Evolutionary conservation across 2,888 invertebrate genomes (phyloP).

Genomic region (Anodontia alba): DNA sequence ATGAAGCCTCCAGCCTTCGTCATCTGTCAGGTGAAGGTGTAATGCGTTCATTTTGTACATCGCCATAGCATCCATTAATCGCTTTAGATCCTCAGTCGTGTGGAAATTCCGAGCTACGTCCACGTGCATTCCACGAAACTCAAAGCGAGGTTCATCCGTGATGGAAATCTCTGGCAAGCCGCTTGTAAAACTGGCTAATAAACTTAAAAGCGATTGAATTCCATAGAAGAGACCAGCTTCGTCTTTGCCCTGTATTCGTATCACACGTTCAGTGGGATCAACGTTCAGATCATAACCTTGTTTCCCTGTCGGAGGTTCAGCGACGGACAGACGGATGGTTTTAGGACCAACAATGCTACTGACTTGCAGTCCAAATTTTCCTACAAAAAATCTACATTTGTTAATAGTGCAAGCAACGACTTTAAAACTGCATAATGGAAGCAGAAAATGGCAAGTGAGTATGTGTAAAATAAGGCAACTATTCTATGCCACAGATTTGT

Average conservation of each 20-base stretch:
- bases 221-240: conserved; percentile 64
- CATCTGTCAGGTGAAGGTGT: conserved; percentile 83
- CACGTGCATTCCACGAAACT: conserved; percentile 73
- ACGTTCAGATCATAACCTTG: conserved; percentile 59
- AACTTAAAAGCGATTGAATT: conserved; percentile 60
- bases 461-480: too few species aligned
- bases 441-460: too few species aligned
- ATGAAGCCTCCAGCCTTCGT: conserved; percentile 83
- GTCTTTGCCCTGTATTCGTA: conserved; percentile 54
- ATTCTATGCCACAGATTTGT: too few species aligned
- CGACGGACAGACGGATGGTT: background rate
- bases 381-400: background rate
- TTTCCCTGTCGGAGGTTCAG: conserved; percentile 34
- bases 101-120: conserved; percentile 79
- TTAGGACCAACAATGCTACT: background rate
- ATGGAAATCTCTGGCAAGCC: conserved; percentile 54
- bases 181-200: conserved; percentile 42
- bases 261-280: conserved; percentile 26
- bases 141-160: conserved; percentile 69
- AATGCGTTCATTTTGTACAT: conserved; percentile 83
- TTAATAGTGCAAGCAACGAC: too few species aligned
- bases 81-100: conserved; percentile 66
- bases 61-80: conserved; percentile 80
- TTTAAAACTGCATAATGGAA: too few species aligned
- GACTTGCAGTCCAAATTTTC: background rate